phyloP scores from a whole-genome alignment of 2,113 vertebrate species.

The Gymnorhina tibicen region DNA sequence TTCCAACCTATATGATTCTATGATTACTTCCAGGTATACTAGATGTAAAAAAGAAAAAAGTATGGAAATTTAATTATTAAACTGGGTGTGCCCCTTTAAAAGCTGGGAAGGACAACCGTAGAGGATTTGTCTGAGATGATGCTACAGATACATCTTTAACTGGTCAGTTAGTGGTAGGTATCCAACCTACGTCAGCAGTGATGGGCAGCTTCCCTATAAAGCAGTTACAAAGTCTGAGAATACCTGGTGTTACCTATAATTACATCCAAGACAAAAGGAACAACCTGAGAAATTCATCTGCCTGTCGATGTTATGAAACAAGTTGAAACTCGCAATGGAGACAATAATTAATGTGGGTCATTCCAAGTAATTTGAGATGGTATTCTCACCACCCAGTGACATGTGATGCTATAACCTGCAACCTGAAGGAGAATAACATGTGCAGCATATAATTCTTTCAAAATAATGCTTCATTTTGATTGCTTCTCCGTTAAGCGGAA shows the following conservation, averaged over 20 bases:
- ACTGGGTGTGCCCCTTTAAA: background rate
- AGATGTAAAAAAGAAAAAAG: background rate
- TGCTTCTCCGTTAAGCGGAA: background rate
- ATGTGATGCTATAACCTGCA: background rate
- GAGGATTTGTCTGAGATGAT: background rate
- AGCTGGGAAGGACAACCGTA: background rate
- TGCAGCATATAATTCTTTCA: background rate
- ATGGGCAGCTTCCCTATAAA: constrained; percentile 30
- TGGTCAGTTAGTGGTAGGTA: background rate
- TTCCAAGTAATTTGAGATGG: background rate
- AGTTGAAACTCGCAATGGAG: background rate
- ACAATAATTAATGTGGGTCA: constrained; percentile 11
- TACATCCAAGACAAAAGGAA: constrained; percentile 22
- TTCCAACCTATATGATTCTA: background rate
- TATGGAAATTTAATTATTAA: background rate
- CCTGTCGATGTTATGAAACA: background rate
- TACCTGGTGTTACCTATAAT: constrained; percentile 1
- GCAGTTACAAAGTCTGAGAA: background rate
- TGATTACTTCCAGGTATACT: background rate
- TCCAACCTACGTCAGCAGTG: background rate
- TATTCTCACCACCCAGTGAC: background rate
- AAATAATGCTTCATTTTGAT: background rate
- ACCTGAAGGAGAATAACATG: background rate
- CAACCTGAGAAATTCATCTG: background rate
- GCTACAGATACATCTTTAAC: background rate